phyloP scores from a whole-genome alignment of 2,888 invertebrate genomes.

The Scotopteryx bipunctaria region DNA sequence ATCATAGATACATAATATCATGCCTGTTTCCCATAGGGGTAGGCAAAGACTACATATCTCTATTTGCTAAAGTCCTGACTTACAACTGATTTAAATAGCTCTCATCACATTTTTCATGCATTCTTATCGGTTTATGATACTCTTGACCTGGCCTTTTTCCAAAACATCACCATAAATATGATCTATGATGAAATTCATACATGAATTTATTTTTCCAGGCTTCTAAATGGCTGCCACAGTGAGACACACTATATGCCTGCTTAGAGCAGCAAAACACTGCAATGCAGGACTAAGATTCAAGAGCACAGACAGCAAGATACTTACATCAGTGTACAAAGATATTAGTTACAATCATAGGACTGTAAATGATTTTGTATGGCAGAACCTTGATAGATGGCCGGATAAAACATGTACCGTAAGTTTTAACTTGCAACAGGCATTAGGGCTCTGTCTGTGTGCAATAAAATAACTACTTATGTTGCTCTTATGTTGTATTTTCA shows the following conservation, averaged over 20 bases:
- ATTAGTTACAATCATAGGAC: constrained; percentile 77
- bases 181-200: background rate
- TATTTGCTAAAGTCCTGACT: too few species aligned
- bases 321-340: constrained; percentile 77
- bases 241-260: constrained; percentile 38
- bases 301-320: constrained; percentile 54
- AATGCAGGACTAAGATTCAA: constrained; percentile 42
- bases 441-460: too few species aligned
- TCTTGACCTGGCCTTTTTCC: too few species aligned
- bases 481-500: constrained; percentile 4
- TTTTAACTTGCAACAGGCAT: too few species aligned
- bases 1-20: too few species aligned
- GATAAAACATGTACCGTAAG: constrained; percentile 86
- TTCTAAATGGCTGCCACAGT: constrained; percentile 48
- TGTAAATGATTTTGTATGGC: constrained; percentile 85
- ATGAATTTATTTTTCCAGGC: constrained; percentile 18
- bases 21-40: too few species aligned
- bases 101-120: too few species aligned
- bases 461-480: too few species aligned
- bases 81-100: too few species aligned
- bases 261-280: constrained; percentile 17
- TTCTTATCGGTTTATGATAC: too few species aligned
- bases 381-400: constrained; percentile 86
- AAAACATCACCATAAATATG: too few species aligned
- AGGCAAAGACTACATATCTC: too few species aligned